Base-by-base conservation (phyloP, 2,113 vertebrate genomes). In the Mohoua ochrocephala region DNA sequence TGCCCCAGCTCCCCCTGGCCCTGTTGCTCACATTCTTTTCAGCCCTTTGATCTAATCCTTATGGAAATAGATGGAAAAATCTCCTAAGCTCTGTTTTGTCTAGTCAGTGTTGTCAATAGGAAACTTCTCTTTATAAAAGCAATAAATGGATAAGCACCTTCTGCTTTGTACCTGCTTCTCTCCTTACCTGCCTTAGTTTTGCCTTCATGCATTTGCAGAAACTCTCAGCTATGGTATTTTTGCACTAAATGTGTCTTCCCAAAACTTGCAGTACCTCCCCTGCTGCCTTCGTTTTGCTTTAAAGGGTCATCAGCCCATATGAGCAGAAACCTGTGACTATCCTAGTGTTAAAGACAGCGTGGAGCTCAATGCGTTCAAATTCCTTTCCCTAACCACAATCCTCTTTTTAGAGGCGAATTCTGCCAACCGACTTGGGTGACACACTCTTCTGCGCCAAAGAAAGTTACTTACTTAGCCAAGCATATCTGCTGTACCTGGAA, bases 401-500 rank as follows among this genome's bases (percentile, higher is more conserved):
- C 31, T 80, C 74, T 50, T 76, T 69, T 87, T 59, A 83, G 87
- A 95, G 63, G 53, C 2, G 3, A 79, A 73, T 54, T 73, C 70
- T 95, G 91, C 91, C 91, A 96, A 21, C 42, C 16, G 1, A 6
- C 71, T 49, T 1, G 71, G 78, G 71, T 0, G 26, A 67, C 61
- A 47, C 1, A 2, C 45, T 79, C 57, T 54, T 24, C 21, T 4
- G 1, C 2, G 89, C 89, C 96, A 95, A 93, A 74, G 75, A 12
- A 96, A 93, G 90, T 90, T 19, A 2, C 50, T 85, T 39, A 10
- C 44, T 93, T 67, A 54, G 85, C 90, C 78, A 95, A 80, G 64
- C 6, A 3, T 79, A 80, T 94, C 95, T 90, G 44, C 61, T 75
- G 71, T 94, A 89, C 89, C 93, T 91, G 91, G 89, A 91, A 90